Evolutionary conservation across 2,113 vertebrate species (phyloP), one percentile per base, ranked within the genome.

Genomic region (Rhynchomys soricoides): DNA sequence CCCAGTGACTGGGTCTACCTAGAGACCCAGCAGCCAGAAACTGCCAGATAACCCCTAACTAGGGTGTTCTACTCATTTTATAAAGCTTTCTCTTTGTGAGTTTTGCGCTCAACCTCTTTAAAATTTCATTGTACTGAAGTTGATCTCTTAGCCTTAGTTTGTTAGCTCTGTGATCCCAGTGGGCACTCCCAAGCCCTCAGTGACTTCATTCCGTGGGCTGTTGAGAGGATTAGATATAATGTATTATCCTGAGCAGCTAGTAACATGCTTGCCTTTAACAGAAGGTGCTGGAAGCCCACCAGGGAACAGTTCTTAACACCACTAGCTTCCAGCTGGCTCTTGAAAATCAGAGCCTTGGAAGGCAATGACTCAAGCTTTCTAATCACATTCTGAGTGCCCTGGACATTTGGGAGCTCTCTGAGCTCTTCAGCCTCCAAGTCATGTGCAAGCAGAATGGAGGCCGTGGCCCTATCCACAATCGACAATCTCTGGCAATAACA

Each of bases 71-170:
- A 86, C n/a, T 71, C 48, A n/a, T 40, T 50, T 59, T 86, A 77
- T 57, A 57, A 85, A 74, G 17, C 64, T 83, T 89, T 26, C 12
- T n/a, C 17, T 21, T 7, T 68, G 52, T 31, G 37, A 29, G 37
- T 90, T 90, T 86, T 21, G 57, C 55, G 48, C 31, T 77, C 52
- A 70, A 81, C 81, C 12, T 21, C 24, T 81, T 88, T 73, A 87
- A 87, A 40, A 26, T 45, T 71, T 59, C 75, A 91, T 62, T 37
- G 64, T 74, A 22, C 52, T 55, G 55, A 59, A 86, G 66, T 88
- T 95, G 87, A 86, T 87, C 34, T 85, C 64, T 75, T 86, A 81
- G 79, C 52, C 26, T 62, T 68, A 48, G 43, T 74, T 89, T 91
- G 24, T 52, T 68, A 91, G 87, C 59, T 94, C 92, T 79, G 50